Percentiles rank a stretch among this genome's conserved stretches.
These are phyloP conservation scores for Aricia agestis DNA, from an alignment of 1,140 invertebrate species.

Conservation along the genomic window DNA sequence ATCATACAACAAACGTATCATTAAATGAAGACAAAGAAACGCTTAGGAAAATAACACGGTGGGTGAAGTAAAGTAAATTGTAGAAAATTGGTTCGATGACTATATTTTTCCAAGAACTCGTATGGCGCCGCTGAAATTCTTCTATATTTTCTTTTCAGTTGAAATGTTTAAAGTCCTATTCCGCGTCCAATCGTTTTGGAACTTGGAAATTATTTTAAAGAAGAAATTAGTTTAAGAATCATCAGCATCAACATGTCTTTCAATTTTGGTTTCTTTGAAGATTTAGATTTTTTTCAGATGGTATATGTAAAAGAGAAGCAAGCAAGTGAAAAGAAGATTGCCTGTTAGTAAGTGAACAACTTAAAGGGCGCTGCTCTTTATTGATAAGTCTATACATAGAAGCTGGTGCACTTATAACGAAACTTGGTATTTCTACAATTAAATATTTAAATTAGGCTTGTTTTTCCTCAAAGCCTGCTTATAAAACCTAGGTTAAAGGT, in stretches of 20 bases:
- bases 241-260: no score
- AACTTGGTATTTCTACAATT: no score
- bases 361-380: no score
- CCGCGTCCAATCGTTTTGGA: neutral
- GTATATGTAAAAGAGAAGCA: no score
- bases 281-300: no score
- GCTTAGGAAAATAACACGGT: slow-evolving; percentile 7
- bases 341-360: no score
- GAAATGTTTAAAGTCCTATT: neutral
- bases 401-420: no score
- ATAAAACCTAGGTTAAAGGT: neutral
- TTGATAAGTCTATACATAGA: no score
- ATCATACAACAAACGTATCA: neutral
- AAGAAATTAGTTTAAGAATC: neutral
- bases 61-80: neutral
- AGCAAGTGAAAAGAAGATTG: no score
- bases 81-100: neutral
- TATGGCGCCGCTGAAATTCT: neutral
- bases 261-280: no score
- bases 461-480: no score
- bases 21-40: slow-evolving; percentile 9
- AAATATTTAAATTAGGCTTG: no score
- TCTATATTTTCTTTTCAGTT: neutral
- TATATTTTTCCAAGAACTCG: slow-evolving; percentile 6
- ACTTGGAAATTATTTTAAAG: neutral